Evolutionary conservation across 2,797 vertebrate species (phyloP).

Genomic region (Micrastur ruficollis): DNA sequence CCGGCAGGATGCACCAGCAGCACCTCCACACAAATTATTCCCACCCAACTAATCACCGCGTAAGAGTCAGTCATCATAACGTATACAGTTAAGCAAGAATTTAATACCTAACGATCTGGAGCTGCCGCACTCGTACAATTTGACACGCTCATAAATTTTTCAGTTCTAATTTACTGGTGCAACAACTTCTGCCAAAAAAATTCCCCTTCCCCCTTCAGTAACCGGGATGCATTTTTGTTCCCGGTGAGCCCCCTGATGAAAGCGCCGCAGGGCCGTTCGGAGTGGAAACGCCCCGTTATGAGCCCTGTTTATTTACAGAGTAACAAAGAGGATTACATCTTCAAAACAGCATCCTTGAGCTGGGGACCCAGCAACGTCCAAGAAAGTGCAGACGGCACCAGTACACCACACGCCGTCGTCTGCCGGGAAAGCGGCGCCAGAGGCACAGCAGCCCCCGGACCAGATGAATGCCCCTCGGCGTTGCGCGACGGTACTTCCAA

Average conservation of each 20-base stretch:
- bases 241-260: background rate
- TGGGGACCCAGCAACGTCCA: accelerated
- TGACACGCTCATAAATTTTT: background rate
- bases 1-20: background rate
- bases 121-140: background rate
- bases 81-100: background rate
- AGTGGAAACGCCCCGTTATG: accelerated
- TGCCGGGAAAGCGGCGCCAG: accelerated
- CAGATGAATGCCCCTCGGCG: background rate
- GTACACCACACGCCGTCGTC: accelerated
- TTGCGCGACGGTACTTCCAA: accelerated
- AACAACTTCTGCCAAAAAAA: background rate
- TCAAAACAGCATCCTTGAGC: background rate
- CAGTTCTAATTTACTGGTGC: background rate
- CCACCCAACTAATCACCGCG: background rate
- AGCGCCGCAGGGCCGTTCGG: background rate
- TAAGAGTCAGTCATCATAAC: background rate
- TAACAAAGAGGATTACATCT: background rate
- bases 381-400: background rate
- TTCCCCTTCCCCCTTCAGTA: background rate
- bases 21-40: background rate
- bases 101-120: background rate
- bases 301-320: background rate
- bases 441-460: background rate
- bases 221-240: accelerated